These are phyloP conservation scores for Parazoanthus atlanticus DNA, from an alignment of 92 coral and sea anemone genomes.

Conservation along the genomic window DNA sequence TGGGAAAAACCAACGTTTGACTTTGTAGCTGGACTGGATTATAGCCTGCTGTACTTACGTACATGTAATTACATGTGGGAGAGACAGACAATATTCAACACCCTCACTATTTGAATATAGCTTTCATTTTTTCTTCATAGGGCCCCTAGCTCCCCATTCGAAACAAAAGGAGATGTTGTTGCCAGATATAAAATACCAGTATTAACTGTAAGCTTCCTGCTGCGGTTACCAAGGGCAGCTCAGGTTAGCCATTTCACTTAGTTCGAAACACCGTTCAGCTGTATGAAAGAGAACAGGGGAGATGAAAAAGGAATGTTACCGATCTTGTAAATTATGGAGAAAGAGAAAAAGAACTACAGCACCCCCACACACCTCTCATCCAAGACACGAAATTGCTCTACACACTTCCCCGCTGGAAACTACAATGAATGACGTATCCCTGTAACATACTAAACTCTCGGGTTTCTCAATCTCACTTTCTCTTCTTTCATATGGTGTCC, in stretches of 20 bases:
- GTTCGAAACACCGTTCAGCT: not conserved
- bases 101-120: too few species aligned
- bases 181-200: not conserved
- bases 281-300: not conserved
- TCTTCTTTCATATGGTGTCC: slow-evolving; percentile 4
- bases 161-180: not conserved
- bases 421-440: not conserved
- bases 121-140: not conserved
- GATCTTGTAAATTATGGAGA: not conserved
- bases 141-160: not conserved
- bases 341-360: not conserved
- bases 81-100: too few species aligned
- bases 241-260: not conserved
- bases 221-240: not conserved
- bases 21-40: too few species aligned
- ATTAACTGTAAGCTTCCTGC: not conserved
- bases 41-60: too few species aligned
- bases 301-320: not conserved
- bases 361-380: not conserved
- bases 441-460: not conserved
- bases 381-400: not conserved
- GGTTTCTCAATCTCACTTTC: slow-evolving; percentile 9
- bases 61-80: too few species aligned
- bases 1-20: too few species aligned
- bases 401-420: not conserved